These are phyloP conservation scores for Petroica traversi DNA, from an alignment of 2,113 vertebrate species.

Conservation along the genomic window DNA sequence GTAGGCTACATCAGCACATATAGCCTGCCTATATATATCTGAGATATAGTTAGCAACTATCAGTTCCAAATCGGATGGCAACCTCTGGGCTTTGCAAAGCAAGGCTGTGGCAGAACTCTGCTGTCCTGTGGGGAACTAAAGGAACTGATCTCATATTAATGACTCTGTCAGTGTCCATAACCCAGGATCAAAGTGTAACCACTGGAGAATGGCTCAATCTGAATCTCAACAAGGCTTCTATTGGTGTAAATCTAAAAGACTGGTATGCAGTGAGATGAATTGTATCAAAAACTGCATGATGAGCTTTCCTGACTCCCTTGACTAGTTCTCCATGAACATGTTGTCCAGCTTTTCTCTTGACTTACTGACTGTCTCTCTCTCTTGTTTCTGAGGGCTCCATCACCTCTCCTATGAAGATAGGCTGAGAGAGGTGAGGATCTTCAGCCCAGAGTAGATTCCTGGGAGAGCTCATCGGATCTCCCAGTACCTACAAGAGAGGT, in stretches of 20 bases:
- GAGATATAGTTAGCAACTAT: neutral
- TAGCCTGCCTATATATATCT: neutral
- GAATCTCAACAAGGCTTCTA: neutral
- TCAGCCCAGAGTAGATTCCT: neutral
- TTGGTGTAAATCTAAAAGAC: neutral
- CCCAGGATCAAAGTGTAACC: rapidly evolving
- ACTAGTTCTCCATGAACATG: neutral
- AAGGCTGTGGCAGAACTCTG: neutral
- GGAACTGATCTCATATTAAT: neutral
- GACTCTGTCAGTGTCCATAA: neutral
- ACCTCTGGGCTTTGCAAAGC: neutral
- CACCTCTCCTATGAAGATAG: neutral
- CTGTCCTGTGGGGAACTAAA: neutral
- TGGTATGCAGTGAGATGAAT: neutral
- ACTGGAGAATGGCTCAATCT: neutral
- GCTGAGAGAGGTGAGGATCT: neutral
- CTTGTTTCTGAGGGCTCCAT: neutral
- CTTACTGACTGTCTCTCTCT: neutral
- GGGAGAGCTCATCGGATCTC: neutral
- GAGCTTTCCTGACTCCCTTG: neutral
- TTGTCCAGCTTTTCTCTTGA: neutral
- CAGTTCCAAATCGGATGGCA: neutral
- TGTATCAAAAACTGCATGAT: neutral
- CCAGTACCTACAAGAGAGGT: neutral
- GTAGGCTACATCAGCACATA: neutral